Evolutionary conservation across 2,113 vertebrate species (phyloP).

Genomic region (Stigmatopora argus): DNA sequence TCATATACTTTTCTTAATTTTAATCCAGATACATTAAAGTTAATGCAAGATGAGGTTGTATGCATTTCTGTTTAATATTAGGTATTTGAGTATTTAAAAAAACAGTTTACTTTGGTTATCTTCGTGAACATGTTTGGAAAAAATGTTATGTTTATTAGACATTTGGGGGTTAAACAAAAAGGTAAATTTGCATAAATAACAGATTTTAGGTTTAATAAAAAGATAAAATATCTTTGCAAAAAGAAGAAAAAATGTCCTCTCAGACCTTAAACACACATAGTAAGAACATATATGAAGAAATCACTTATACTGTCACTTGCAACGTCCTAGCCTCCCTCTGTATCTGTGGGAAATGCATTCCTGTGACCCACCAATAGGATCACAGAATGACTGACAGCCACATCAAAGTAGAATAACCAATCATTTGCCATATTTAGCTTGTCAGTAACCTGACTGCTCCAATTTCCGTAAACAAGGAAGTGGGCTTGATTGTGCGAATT

Average conservation of each 20-base stretch:
- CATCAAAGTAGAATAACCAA: constrained; percentile 53
- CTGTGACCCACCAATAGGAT: constrained; percentile 58
- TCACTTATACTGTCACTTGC: constrained; percentile 32
- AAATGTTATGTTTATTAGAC: too few species aligned
- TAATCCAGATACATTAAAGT: not conserved
- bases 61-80: too few species aligned
- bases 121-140: constrained; percentile 23
- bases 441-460: constrained; percentile 62
- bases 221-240: constrained; percentile 2
- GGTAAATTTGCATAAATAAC: constrained; percentile 15
- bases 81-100: not conserved
- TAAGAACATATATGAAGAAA: constrained; percentile 12
- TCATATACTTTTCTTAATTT: too few species aligned
- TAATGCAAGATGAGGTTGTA: too few species aligned
- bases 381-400: constrained; percentile 40
- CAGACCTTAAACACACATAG: constrained; percentile 19
- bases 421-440: constrained; percentile 49
- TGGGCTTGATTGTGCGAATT: constrained; percentile 42
- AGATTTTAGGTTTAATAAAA: constrained; percentile 15
- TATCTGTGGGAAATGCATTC: constrained; percentile 42
- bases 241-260: constrained; percentile 29
- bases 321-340: constrained; percentile 1
- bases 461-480: constrained; percentile 65
- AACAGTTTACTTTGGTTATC: constrained; percentile 38
- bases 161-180: too few species aligned